Base-by-base conservation (phyloP, 2,797 vertebrate species). In the Chrosomus eos region DNA sequence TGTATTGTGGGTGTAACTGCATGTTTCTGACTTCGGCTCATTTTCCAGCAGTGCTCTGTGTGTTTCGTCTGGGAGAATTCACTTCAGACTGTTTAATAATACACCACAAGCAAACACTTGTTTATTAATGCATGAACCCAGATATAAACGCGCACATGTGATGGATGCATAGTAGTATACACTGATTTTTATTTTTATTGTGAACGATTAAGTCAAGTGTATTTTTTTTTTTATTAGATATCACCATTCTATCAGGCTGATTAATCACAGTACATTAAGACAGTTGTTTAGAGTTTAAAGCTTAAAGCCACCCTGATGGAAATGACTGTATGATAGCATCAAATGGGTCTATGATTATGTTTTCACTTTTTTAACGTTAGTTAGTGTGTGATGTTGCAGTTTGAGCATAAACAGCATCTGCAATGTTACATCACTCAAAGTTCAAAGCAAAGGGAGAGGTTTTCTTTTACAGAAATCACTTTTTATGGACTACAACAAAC, bases 1-100 rank as follows among this genome's bases (percentile, higher is more conserved):
- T 82, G 26, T 83, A 66, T 53, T 38, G 16, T 53, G 81, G 43
- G 81, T 83, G 81, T 83, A 73, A 48, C 43, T 53, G 31, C 36
- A 36, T 16, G 0, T 66, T 4, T 81, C 60, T 38, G 43, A 66
- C 71, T 75, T 45, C 21, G 48, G 40, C 60, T 51, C 23, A 33
- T 81, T 62, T 82, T 76, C 73, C 16, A 40, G 58, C 45, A 21
- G 21, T 66, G 71, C 33, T 53, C 10, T 55, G 33, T 5, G 23
- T 64, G 14, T 26, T 40, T 74, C 58, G 14, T 58, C 73, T 58
- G 48, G 28, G 28, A 82, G 40, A 83, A 33, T 38, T 76, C 33
- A 53, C 31, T 14, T 3, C 23, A 45, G 13, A 74, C 60, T 75
- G 5, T 36, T 48, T 64, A 75, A 82, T 51, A 48, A 51, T 23